phyloP scores from a whole-genome alignment of 2,888 invertebrate genomes.

The Galeopsomyia nigrocyanea region DNA sequence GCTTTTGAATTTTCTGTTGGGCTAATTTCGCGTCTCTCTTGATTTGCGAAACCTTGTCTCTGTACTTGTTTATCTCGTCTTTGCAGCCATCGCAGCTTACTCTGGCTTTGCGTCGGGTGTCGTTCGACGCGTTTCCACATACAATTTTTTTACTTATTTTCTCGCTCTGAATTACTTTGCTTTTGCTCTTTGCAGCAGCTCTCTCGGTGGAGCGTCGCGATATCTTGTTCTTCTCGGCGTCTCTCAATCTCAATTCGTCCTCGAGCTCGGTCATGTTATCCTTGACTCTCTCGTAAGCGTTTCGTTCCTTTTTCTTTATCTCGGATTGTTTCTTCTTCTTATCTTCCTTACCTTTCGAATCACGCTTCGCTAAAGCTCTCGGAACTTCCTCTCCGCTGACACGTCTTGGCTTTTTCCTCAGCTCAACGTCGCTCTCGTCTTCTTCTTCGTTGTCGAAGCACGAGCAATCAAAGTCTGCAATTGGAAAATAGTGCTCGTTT shows the following conservation, averaged over 20 bases:
- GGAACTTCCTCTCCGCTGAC: neutral
- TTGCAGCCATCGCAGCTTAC: no score
- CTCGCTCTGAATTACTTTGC: no score
- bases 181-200: neutral
- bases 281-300: slow-evolving; percentile 13
- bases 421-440: neutral
- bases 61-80: no score
- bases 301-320: slow-evolving; percentile 1
- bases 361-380: neutral
- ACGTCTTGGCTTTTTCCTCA: neutral
- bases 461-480: neutral
- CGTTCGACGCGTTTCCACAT: neutral
- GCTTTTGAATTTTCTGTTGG: no score
- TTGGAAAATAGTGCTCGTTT: no score
- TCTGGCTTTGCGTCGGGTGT: no score
- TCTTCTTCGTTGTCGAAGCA: neutral
- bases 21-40: no score
- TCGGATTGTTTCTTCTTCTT: no score
- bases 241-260: slow-evolving; percentile 7
- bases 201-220: neutral
- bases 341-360: neutral
- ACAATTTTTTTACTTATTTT: no score
- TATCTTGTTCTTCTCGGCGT: neutral
- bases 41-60: no score
- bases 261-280: slow-evolving; percentile 9